phyloP scores from a whole-genome alignment of 2,888 invertebrate genomes.

The Oxytorus armatus region DNA sequence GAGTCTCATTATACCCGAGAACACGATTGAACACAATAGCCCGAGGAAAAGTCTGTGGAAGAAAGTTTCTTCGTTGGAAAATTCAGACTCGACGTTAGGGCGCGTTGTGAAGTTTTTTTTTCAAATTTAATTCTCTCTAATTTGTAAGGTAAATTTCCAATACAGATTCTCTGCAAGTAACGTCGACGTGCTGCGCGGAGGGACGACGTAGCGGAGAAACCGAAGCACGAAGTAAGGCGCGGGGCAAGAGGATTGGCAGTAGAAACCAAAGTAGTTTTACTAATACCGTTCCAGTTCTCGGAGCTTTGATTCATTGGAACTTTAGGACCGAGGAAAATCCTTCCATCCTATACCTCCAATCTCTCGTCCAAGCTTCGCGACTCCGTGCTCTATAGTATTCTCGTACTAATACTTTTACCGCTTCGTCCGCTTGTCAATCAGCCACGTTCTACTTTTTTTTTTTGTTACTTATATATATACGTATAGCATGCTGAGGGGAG shows the following conservation, averaged over 20 bases:
- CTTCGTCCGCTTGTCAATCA: constrained; percentile 42
- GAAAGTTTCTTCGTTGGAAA: constrained; percentile 70
- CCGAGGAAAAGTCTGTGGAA: constrained; percentile 68
- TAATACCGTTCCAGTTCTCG: constrained; percentile 63
- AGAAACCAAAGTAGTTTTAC: constrained; percentile 56
- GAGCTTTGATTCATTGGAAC: constrained; percentile 78
- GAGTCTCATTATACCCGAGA: constrained; percentile 80
- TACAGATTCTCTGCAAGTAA: constrained; percentile 76
- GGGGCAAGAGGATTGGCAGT: constrained; percentile 15
- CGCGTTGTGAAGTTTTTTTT: constrained; percentile 67
- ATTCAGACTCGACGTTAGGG: constrained; percentile 70
- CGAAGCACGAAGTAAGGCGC: constrained; percentile 67
- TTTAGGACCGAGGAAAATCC: constrained; percentile 69
- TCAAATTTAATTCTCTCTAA: constrained; percentile 83
- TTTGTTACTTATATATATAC: constrained; percentile 16
- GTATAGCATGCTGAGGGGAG: neutral
- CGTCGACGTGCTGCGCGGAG: constrained; percentile 33
- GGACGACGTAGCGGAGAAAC: constrained; percentile 39
- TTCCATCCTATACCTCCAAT: neutral
- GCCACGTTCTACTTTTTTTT: constrained; percentile 29
- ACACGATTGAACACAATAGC: constrained; percentile 80
- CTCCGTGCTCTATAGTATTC: constrained; percentile 6
- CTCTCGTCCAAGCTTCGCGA: neutral
- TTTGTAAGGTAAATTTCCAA: constrained; percentile 83
- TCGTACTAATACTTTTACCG: constrained; percentile 32